Conservation (phyloP, 2,797 vertebrate species). For the Zonotrichia albicollis region DNA sequence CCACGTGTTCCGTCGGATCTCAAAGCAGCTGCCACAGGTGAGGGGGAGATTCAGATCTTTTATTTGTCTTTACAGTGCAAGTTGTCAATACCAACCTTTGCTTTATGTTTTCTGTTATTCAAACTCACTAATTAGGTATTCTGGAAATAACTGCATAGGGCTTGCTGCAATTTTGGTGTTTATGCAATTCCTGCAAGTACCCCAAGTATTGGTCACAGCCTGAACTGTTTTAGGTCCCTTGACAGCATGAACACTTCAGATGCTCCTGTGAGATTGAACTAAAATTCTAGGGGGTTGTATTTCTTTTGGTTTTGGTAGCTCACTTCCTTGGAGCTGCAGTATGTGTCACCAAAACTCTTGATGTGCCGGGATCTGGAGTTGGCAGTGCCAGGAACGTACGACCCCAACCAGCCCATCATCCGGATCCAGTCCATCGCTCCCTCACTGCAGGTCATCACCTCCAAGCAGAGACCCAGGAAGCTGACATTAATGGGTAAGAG, state of each 20-base stretch:
- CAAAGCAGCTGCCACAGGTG: slow-evolving; percentile 98
- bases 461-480: slow-evolving; percentile 97
- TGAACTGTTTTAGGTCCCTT: neutral
- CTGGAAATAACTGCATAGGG: neutral
- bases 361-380: slow-evolving; percentile 97
- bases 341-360: slow-evolving; percentile 95
- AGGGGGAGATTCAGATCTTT: neutral
- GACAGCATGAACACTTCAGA: neutral
- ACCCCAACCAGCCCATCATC: slow-evolving; percentile 97
- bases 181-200: neutral
- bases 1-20: slow-evolving; percentile 96
- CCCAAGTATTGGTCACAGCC: neutral
- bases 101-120: neutral
- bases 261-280: neutral
- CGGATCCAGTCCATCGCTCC: slow-evolving; percentile 97
- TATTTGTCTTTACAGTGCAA: neutral
- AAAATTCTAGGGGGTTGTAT: neutral
- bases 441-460: slow-evolving; percentile 98
- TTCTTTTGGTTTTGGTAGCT: slow-evolving; percentile 77
- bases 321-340: slow-evolving; percentile 95
- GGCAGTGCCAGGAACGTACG: slow-evolving; percentile 95
- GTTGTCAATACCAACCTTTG: neutral
- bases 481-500: slow-evolving; percentile 96
- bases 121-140: neutral
- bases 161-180: neutral